These are phyloP conservation scores for Tiliacea aurago DNA, from an alignment of 2,888 invertebrate species.

Conservation along the genomic window DNA sequence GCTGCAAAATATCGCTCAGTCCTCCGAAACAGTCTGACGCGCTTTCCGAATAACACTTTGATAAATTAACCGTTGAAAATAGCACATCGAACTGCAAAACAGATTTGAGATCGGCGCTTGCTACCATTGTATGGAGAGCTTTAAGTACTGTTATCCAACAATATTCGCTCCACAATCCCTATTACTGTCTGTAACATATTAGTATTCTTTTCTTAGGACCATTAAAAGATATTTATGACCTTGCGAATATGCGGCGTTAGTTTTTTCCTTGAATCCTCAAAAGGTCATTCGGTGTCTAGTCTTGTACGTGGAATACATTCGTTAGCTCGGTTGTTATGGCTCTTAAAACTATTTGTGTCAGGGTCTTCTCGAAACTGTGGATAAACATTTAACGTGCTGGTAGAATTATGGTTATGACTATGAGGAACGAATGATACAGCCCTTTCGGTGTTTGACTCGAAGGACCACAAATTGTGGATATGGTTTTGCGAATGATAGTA, in stretches of 20 bases:
- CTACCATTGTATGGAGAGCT: slow-evolving; percentile 4
- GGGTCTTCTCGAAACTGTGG: slow-evolving; percentile 56
- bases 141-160: slow-evolving; percentile 3
- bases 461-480: not conserved
- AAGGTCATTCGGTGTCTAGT: slow-evolving; percentile 68
- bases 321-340: slow-evolving; percentile 51
- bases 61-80: slow-evolving; percentile 50
- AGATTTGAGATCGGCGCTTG: slow-evolving; percentile 26
- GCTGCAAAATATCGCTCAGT: slow-evolving; percentile 19
- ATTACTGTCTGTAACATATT: slow-evolving; percentile 24
- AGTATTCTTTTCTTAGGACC: slow-evolving; percentile 51
- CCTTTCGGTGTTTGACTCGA: slow-evolving; percentile 2
- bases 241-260: slow-evolving; percentile 46
- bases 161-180: slow-evolving; percentile 41
- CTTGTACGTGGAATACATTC: slow-evolving; percentile 68
- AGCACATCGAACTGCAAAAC: slow-evolving; percentile 28
- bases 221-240: slow-evolving; percentile 59
- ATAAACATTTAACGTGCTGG: slow-evolving; percentile 44
- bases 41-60: slow-evolving; percentile 41
- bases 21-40: slow-evolving; percentile 9
- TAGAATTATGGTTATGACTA: slow-evolving; percentile 28
- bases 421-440: not conserved
- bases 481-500: not conserved
- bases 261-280: slow-evolving; percentile 60
- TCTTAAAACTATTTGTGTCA: slow-evolving; percentile 62